Percentiles rank a stretch among this genome's conserved stretches.
phyloP scores from a whole-genome alignment of 2,888 invertebrate species.

The Hybos culiciformis region DNA sequence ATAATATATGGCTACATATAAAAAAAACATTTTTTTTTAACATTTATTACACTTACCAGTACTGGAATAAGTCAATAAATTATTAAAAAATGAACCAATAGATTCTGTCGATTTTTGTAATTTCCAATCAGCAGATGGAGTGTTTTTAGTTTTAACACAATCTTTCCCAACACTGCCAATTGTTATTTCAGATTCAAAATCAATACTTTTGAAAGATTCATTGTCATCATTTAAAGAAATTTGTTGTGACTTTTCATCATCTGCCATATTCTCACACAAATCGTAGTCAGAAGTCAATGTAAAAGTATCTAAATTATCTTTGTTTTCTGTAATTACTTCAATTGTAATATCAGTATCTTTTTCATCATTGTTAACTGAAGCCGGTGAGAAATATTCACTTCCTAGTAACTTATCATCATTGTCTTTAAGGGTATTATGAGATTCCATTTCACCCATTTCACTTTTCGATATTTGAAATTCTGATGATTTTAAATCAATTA shows the following conservation, averaged over 20 bases:
- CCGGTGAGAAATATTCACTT: no score
- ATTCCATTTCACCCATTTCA: constrained; percentile 1
- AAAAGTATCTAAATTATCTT: constrained; percentile 29
- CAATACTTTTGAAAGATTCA: constrained; percentile 37
- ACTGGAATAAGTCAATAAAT: constrained; percentile 31
- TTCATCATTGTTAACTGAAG: constrained; percentile 6
- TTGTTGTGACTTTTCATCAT: constrained; percentile 34
- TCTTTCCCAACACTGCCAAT: constrained; percentile 19
- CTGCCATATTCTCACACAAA: constrained; percentile 19
- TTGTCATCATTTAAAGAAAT: constrained; percentile 35
- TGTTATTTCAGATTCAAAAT: constrained; percentile 36
- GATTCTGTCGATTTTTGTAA: constrained; percentile 22
- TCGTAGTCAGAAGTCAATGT: constrained; percentile 32
- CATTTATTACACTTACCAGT: constrained; percentile 33
- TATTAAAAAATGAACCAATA: constrained; percentile 35
- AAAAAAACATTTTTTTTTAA: no score
- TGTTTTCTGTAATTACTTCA: constrained; percentile 18
- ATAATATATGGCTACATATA: no score
- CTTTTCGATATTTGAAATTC: neutral
- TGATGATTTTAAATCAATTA: no score
- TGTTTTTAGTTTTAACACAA: constrained; percentile 2
- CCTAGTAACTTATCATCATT: constrained; percentile 4
- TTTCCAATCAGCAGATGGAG: constrained; percentile 13
- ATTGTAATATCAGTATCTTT: neutral
- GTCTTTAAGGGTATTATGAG: neutral